Evolutionary conservation across 2,113 vertebrate genomes (phyloP).

Genomic region (Myotis brandtii): DNA sequence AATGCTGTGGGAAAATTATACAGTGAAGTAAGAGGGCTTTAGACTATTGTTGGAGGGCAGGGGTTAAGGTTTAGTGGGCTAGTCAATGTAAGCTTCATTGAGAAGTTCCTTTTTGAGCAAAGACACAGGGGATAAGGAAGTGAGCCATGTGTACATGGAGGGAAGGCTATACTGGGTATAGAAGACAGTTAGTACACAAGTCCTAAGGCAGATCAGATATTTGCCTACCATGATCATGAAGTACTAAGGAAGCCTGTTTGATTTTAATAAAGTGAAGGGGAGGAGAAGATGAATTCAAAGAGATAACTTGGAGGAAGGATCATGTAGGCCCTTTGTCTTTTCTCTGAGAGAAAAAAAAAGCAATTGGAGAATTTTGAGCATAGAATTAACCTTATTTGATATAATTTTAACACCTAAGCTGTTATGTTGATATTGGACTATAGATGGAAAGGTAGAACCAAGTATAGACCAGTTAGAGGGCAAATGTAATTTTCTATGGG

Average conservation of each 20-base stretch:
- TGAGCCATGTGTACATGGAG: neutral
- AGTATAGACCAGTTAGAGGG: neutral
- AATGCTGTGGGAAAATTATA: neutral
- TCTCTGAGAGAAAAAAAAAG: constrained; percentile 15
- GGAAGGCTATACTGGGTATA: neutral
- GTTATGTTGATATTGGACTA: neutral
- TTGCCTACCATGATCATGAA: neutral
- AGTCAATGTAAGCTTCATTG: neutral
- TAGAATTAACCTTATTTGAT: neutral
- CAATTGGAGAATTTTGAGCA: neutral
- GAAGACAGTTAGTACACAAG: neutral
- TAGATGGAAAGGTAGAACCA: neutral
- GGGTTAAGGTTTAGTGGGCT: neutral
- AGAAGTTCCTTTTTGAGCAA: neutral
- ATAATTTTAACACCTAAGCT: neutral
- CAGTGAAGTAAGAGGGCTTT: neutral
- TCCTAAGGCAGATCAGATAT: neutral
- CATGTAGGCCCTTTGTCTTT: neutral
- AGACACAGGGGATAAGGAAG: neutral
- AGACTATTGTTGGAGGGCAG: neutral
- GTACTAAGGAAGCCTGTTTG: neutral
- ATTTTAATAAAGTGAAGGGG: neutral
- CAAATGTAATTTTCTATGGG: neutral
- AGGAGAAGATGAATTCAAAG: neutral
- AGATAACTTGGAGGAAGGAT: neutral